These are phyloP conservation scores for Fratercula arctica DNA, from an alignment of 2,797 vertebrate species.

Conservation along the genomic window DNA sequence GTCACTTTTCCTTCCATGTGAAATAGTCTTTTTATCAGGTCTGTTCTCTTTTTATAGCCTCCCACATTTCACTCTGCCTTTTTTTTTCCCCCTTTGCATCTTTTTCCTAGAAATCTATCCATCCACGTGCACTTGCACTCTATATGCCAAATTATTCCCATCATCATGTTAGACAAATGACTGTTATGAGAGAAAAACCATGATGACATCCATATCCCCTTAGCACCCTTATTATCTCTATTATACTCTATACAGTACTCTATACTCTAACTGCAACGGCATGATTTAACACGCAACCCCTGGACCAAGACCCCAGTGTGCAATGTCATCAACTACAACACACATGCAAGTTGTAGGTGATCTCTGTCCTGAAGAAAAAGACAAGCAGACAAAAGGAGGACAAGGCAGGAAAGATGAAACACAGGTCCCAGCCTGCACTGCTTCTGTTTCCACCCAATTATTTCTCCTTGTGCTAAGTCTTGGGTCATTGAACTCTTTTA, in stretches of 20 bases:
- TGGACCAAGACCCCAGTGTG: neutral
- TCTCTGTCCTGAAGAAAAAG: neutral
- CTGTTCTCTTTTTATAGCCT: neutral
- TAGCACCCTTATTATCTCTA: neutral
- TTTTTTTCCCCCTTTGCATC: neutral
- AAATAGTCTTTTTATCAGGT: neutral
- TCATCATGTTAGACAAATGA: accelerated
- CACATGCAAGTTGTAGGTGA: neutral
- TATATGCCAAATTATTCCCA: neutral
- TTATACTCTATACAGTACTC: too few species aligned
- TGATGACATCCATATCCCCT: neutral
- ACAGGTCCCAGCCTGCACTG: neutral
- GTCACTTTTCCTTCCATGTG: neutral
- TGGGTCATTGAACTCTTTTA: neutral
- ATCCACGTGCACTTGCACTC: neutral
- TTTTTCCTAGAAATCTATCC: neutral
- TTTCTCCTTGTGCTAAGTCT: neutral
- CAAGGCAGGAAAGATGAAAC: neutral
- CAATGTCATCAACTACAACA: neutral
- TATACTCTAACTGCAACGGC: neutral
- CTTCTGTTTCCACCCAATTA: neutral
- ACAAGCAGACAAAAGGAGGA: neutral
- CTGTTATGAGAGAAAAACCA: neutral
- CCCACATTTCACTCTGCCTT: neutral
- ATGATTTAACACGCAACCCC: neutral